Evolutionary conservation across 2,113 vertebrate genomes (phyloP).

Genomic region (Macroglossus sobrinus): DNA sequence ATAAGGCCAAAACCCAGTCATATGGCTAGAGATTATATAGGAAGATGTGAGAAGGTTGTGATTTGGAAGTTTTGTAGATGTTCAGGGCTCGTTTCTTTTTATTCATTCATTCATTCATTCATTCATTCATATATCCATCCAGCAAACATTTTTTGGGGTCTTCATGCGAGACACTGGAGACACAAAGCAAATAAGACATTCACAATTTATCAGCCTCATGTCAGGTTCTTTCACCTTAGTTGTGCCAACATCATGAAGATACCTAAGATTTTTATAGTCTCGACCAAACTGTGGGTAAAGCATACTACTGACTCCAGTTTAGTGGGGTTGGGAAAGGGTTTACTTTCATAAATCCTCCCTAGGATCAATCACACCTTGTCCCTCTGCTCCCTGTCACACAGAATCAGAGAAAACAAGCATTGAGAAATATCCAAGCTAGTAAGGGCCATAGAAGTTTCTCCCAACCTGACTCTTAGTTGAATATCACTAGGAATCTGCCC

Average conservation of each 20-base stretch:
- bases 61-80: background rate
- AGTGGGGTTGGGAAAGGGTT: background rate
- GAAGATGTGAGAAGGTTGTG: background rate
- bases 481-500: background rate
- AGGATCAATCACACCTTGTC: background rate
- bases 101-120: background rate
- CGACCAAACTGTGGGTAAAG: background rate
- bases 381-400: background rate
- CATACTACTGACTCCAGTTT: background rate
- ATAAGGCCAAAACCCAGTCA: background rate
- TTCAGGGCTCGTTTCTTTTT: background rate
- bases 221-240: background rate
- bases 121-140: background rate
- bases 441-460: background rate
- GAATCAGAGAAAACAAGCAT: background rate
- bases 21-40: background rate
- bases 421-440: background rate
- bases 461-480: background rate
- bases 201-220: background rate
- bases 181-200: background rate
- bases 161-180: background rate
- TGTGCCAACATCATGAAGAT: background rate
- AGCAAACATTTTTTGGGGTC: background rate
- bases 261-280: background rate
- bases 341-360: background rate